These are phyloP conservation scores for Actinostola sp. DNA, from an alignment of 92 coral and sea anemone genomes.

Conservation along the genomic window DNA sequence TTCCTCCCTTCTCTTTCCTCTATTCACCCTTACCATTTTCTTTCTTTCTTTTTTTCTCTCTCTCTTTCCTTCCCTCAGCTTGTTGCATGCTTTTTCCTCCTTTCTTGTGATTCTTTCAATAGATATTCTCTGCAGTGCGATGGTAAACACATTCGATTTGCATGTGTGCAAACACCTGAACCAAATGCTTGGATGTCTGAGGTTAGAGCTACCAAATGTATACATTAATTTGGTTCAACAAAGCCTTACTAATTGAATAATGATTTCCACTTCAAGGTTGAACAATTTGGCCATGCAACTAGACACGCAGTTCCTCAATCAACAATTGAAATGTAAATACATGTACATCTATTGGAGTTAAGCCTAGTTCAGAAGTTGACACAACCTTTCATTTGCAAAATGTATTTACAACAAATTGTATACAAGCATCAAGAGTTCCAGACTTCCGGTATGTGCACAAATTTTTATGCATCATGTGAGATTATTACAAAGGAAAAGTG, in stretches of 20 bases:
- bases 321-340: slow-evolving; percentile 44
- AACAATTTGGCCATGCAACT: slow-evolving; percentile 71
- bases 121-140: slow-evolving; percentile 20
- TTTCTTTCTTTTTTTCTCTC: too few relatives aligned
- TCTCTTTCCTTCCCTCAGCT: background rate
- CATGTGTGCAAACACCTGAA: slow-evolving; percentile 73
- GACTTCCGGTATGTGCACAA: too few relatives aligned
- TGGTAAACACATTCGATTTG: slow-evolving; percentile 41
- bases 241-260: background rate
- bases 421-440: too few relatives aligned
- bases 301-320: slow-evolving; percentile 56
- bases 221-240: background rate
- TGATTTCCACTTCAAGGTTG: slow-evolving; percentile 47
- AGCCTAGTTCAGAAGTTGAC: too few relatives aligned
- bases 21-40: too few relatives aligned
- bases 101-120: too few relatives aligned
- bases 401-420: too few relatives aligned
- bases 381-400: too few relatives aligned
- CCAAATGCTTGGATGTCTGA: slow-evolving; percentile 80
- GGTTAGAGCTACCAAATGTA: slow-evolving; percentile 40
- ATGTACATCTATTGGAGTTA: background rate
- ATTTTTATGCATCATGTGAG: too few relatives aligned
- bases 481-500: too few relatives aligned
- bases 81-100: background rate
- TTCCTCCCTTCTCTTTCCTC: too few relatives aligned